Percentiles rank a stretch among this genome's conserved stretches.
phyloP scores from a whole-genome alignment of 2,113 vertebrate genomes.

The Chloropsis hardwickii region DNA sequence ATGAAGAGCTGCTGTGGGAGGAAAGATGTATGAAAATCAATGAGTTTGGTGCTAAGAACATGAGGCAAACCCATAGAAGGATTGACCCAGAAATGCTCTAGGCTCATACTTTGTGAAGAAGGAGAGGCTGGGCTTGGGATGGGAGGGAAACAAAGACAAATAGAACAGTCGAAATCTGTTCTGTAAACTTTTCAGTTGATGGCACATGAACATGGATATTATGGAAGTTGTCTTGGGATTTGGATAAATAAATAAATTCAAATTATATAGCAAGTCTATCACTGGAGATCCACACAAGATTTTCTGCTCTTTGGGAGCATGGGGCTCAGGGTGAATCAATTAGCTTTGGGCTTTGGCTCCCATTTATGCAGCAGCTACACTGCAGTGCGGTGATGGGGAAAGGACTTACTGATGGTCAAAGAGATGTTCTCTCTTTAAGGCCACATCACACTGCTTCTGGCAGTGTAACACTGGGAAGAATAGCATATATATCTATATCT shows the following conservation, averaged over 20 bases:
- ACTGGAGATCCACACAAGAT: neutral
- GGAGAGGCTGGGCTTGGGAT: neutral
- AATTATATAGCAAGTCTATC: neutral
- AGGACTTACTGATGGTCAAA: neutral
- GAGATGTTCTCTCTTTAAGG: neutral
- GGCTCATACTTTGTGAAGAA: neutral
- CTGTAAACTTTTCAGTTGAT: neutral
- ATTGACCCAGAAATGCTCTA: neutral
- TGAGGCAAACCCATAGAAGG: neutral
- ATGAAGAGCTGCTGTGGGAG: neutral
- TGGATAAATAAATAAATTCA: neutral
- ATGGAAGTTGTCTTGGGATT: neutral
- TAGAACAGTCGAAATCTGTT: neutral
- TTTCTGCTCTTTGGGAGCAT: neutral
- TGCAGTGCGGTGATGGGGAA: fast-evolving
- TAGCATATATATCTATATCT: neutral
- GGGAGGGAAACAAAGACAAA: neutral
- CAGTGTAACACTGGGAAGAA: neutral
- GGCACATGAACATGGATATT: neutral
- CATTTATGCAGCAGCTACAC: neutral
- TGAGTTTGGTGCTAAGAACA: neutral
- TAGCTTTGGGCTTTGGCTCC: neutral
- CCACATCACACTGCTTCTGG: neutral
- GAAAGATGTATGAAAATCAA: conserved; percentile 15
- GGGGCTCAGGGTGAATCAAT: neutral